These are phyloP conservation scores for Siniperca obscura DNA, from an alignment of 2,797 vertebrate genomes.

Conservation along the genomic window DNA sequence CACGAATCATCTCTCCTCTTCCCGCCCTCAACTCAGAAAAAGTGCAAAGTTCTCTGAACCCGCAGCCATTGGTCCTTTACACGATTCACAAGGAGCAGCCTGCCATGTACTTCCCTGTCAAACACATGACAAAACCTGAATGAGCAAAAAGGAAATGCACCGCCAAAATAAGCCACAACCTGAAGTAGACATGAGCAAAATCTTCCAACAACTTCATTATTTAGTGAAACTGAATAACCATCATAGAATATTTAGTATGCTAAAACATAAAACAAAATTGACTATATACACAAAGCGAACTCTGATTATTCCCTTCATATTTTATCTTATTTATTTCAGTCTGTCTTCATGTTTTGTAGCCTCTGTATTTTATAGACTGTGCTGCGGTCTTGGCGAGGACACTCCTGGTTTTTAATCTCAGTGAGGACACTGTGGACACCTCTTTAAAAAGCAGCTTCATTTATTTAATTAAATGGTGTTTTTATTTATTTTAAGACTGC, in stretches of 20 bases:
- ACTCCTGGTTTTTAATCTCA: background rate
- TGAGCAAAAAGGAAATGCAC: background rate
- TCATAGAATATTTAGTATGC: no score
- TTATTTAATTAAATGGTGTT: background rate
- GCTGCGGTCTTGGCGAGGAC: no score
- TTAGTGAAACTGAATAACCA: background rate
- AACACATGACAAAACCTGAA: background rate
- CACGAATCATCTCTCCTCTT: background rate
- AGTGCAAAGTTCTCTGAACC: slow-evolving; percentile 72
- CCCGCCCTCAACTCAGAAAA: slow-evolving; percentile 33
- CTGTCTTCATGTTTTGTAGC: background rate
- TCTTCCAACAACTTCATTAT: background rate
- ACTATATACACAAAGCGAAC: background rate
- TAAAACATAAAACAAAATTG: no score
- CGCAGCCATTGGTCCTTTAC: background rate
- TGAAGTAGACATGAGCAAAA: background rate
- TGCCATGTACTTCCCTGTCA: slow-evolving; percentile 87
- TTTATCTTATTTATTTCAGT: background rate
- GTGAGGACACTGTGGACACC: background rate
- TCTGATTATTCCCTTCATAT: background rate
- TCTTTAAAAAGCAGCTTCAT: background rate
- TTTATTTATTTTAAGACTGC: background rate
- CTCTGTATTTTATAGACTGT: no score
- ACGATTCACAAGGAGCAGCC: slow-evolving; percentile 83
- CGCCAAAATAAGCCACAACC: background rate